Base-by-base conservation (phyloP, 2,888 invertebrate species). In the Netelia fuscicornis region DNA sequence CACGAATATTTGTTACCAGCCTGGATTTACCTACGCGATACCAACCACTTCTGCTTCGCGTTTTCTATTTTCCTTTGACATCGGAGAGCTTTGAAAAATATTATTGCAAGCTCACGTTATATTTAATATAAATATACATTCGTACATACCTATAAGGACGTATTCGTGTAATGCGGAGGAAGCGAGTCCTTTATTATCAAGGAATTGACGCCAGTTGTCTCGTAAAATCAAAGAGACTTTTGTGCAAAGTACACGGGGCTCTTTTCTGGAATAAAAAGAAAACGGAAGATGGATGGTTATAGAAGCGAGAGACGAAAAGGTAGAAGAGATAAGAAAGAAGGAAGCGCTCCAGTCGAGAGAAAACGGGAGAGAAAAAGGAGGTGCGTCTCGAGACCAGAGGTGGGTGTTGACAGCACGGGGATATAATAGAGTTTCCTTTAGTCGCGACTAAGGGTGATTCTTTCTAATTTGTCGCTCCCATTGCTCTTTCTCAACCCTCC, bases 361-460 rank as follows among this genome's bases (percentile, higher is more conserved):
- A 65, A 48, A 68, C 80, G 72, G 86, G 68, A 81, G 76, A 84
- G 80, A 81, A 78, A 64, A 77, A 11, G 42, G 30, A 74, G n/a
- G 23, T n/a, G 64, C 20, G 23, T 20, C 75, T 65, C 44, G 82
- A 56, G 75, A 67, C 72, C 67, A 54, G 62, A 64, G 44, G 68
- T 74, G 90, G 89, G 89, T 90, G 90, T 90, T 85, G 80, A 37
- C 37, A 71, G 58, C 17, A 60, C 64, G 83, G 77, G 86, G 76
- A 44, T 81, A 90, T 91, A 92, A 92, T 91, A 88, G 87, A 91
- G 91, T 93, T 93, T 92, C 89, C 90, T 88, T 86, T 84, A 89
- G 86, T 89, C 89, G 79, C 88, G 87, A 86, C 79, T 77, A 58
- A 89, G 86, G 88, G 86, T 83, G 90, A 92, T 92, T 92, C 91